These are phyloP conservation scores for Allolobophora icterica DNA, from an alignment of 2,888 invertebrate genomes.

Conservation along the genomic window DNA sequence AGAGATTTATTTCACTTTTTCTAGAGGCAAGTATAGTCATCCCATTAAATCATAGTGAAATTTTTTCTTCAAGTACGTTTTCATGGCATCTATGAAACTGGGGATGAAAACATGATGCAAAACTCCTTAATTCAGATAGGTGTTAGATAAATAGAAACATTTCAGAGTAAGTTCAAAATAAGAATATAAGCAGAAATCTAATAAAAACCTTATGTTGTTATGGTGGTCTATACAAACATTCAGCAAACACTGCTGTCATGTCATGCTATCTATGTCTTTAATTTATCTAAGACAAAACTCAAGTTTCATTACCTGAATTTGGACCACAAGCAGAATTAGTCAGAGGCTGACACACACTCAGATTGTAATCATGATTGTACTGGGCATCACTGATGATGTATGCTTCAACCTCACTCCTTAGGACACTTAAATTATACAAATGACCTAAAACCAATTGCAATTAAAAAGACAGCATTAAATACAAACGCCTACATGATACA, in stretches of 20 bases:
- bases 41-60: neutral
- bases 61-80: neutral
- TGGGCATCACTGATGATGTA: neutral
- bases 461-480: too few species aligned
- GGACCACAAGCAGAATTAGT: neutral
- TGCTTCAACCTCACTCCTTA: neutral
- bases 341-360: neutral
- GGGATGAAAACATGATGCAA: neutral
- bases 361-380: neutral
- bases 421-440: slow-evolving; percentile 24
- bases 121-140: neutral
- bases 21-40: neutral
- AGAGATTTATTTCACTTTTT: neutral
- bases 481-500: too few species aligned
- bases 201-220: neutral
- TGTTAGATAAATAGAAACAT: neutral
- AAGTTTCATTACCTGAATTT: neutral
- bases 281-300: neutral
- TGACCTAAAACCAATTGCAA: slow-evolving; percentile 2
- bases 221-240: neutral
- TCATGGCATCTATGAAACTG: neutral
- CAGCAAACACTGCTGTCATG: neutral
- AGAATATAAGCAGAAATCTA: too few species aligned
- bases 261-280: neutral
- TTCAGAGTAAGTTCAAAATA: too few species aligned